Evolutionary conservation across 2,797 vertebrate species (phyloP).

Genomic region (Xiphophorus birchmanni): DNA sequence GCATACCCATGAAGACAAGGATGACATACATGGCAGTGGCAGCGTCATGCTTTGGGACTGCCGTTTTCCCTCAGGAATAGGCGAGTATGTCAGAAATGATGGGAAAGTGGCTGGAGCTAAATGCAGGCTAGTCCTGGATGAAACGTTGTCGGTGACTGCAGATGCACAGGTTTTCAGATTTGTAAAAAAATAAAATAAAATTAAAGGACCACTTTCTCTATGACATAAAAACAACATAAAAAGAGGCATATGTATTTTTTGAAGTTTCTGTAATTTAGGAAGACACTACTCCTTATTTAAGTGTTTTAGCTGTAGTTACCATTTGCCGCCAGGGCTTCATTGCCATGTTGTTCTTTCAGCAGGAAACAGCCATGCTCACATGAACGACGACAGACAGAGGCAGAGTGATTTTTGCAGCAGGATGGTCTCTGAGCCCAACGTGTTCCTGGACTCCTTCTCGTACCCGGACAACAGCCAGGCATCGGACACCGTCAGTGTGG

Average conservation of each 20-base stretch:
- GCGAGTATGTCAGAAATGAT: background rate
- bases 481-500: conserved; percentile 90
- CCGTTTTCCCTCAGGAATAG: background rate
- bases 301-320: background rate
- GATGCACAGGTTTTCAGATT: background rate
- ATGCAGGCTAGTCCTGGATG: background rate
- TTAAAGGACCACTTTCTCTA: background rate
- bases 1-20: background rate
- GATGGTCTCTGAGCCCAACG: conserved; percentile 86
- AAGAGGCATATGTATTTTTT: background rate
- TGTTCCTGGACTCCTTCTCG: conserved; percentile 89
- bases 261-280: background rate
- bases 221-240: background rate
- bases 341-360: conserved; percentile 43
- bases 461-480: conserved; percentile 86
- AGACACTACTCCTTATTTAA: background rate
- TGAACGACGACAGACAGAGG: conserved; percentile 82
- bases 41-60: background rate
- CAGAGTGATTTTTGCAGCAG: conserved; percentile 88
- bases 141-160: background rate
- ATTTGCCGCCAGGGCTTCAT: background rate
- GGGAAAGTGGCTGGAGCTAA: background rate
- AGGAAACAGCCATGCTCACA: conserved; percentile 68
- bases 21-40: background rate
- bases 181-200: background rate